A percentile compares a stretch with the other conserved stretches of the same genome.
These are phyloP conservation scores for Drosophila macrospina DNA, from an alignment of 2,888 invertebrate species.

Conservation along the genomic window DNA sequence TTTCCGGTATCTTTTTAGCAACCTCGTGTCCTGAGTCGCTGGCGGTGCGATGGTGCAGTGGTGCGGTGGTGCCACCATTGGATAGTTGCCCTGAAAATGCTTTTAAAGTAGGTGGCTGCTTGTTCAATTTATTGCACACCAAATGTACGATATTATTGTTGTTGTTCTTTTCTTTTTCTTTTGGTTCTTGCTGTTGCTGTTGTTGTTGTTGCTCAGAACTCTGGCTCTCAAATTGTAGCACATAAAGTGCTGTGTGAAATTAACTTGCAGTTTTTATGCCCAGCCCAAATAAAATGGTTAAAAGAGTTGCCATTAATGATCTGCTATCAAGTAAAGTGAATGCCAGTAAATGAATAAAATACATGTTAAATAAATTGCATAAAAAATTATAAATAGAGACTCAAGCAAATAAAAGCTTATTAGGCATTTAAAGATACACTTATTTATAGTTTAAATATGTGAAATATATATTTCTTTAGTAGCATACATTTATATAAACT, in stretches of 20 bases:
- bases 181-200: constrained; percentile 12
- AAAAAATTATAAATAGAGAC: too few relatives aligned
- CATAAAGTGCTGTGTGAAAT: constrained; percentile 69
- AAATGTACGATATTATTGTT: constrained; percentile 59
- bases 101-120: constrained; percentile 74
- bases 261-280: constrained; percentile 60
- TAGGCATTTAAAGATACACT: too few relatives aligned
- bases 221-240: constrained; percentile 53
- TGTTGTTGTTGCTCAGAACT: constrained; percentile 39
- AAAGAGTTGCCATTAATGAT: constrained; percentile 44
- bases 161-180: not conserved
- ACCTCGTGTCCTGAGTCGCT: constrained; percentile 40
- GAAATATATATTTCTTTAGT: too few relatives aligned
- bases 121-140: constrained; percentile 72
- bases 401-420: too few relatives aligned
- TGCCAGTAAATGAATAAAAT: constrained; percentile 15
- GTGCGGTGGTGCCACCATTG: constrained; percentile 17
- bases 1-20: constrained; percentile 79
- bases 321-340: constrained; percentile 13
- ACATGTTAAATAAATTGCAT: constrained; percentile 1
- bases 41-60: constrained; percentile 7
- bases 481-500: not conserved
- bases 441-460: too few relatives aligned
- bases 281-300: constrained; percentile 49
- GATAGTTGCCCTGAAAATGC: constrained; percentile 56